These are phyloP conservation scores for Hesperophylax magnus DNA, from an alignment of 1,140 invertebrate genomes.

Conservation along the genomic window DNA sequence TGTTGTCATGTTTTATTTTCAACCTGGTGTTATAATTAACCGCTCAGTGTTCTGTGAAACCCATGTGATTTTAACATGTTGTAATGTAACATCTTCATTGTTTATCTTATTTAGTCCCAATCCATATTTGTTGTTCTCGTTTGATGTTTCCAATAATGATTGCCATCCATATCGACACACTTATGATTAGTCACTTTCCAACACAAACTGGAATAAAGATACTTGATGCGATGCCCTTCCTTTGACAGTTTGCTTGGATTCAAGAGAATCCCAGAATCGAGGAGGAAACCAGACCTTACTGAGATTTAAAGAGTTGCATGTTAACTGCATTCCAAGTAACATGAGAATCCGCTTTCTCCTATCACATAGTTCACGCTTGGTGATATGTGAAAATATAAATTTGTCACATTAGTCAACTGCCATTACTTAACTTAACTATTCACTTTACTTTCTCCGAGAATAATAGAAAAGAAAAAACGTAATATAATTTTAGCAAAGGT, in stretches of 20 bases:
- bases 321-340: constrained; percentile 72
- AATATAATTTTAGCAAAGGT: not conserved
- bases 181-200: not conserved
- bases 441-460: not conserved
- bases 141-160: constrained; percentile 33
- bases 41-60: constrained; percentile 40
- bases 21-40: constrained; percentile 26
- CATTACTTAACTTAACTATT: not conserved
- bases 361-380: constrained; percentile 53
- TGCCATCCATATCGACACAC: not conserved
- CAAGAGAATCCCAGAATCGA: constrained; percentile 46
- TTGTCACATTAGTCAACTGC: constrained; percentile 10
- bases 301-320: constrained; percentile 54
- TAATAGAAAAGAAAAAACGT: not conserved
- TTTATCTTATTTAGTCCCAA: constrained; percentile 17
- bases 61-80: constrained; percentile 22
- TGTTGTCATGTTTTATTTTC: constrained; percentile 45
- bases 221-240: too few relatives aligned
- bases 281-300: constrained; percentile 53
- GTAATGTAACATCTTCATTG: constrained; percentile 38
- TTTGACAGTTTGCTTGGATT: too few relatives aligned
- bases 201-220: not conserved
- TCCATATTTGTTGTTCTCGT: constrained; percentile 34
- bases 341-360: constrained; percentile 66
- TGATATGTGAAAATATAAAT: constrained; percentile 34